Evolutionary conservation across 2,888 invertebrate genomes (phyloP).

Genomic region (Anagyrus pseudococci): DNA sequence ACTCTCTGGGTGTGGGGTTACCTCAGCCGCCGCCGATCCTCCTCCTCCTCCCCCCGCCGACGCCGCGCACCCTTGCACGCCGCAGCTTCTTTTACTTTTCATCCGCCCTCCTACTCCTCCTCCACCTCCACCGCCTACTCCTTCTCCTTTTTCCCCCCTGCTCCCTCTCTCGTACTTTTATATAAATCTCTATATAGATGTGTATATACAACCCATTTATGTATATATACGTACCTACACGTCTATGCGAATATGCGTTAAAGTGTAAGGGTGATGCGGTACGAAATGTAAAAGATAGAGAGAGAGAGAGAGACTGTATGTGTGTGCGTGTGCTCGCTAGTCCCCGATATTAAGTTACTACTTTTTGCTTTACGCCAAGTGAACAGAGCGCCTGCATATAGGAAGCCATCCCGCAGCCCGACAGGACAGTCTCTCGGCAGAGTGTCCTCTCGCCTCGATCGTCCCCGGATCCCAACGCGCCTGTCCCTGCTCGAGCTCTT

Average conservation of each 20-base stretch:
- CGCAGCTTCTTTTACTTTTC: not conserved
- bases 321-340: not conserved
- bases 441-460: too few relatives aligned
- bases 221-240: not conserved
- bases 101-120: not conserved
- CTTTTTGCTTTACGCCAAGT: conserved; percentile 61
- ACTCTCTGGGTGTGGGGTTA: conserved; percentile 16
- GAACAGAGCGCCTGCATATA: conserved; percentile 62
- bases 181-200: too few relatives aligned
- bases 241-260: too few relatives aligned
- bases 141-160: not conserved
- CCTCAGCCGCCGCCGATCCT: not conserved
- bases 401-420: conserved; percentile 61
- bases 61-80: not conserved
- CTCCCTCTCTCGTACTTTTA: too few relatives aligned
- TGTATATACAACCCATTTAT: too few relatives aligned
- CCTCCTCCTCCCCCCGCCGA: not conserved
- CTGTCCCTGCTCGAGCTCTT: too few relatives aligned
- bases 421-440: conserved; percentile 56
- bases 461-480: not conserved
- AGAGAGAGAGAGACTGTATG: too few relatives aligned
- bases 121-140: not conserved
- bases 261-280: too few relatives aligned
- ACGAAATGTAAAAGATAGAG: too few relatives aligned
- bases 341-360: conserved; percentile 57